Evolutionary conservation across 2,113 vertebrate species (phyloP).

Genomic region (Vulpes vulpes): DNA sequence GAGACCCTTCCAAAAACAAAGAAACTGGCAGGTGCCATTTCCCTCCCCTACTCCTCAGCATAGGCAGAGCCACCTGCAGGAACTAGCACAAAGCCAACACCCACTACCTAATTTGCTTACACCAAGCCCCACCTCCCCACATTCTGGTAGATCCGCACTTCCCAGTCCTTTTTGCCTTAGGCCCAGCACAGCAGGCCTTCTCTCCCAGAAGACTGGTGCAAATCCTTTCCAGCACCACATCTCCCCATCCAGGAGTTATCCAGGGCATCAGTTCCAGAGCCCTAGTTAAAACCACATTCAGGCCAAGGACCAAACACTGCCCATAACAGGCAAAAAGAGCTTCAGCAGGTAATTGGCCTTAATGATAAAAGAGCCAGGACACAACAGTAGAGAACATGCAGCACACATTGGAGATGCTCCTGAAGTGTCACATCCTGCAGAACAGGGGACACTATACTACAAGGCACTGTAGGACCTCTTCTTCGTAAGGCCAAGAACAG

Average conservation of each 20-base stretch:
- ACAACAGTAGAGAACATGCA: not conserved
- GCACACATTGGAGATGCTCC: not conserved
- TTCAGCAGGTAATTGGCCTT: too few species aligned
- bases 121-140: not conserved
- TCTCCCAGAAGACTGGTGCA: not conserved
- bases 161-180: not conserved
- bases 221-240: not conserved
- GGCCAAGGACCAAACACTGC: not conserved
- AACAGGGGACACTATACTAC: not conserved
- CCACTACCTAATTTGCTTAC: not conserved
- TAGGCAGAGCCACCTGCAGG: not conserved
- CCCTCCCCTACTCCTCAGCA: too few species aligned
- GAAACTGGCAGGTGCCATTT: not conserved
- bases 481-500: not conserved
- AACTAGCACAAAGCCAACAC: not conserved
- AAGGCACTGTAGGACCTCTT: not conserved
- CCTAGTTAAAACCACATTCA: not conserved
- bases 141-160: not conserved
- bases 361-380: not conserved
- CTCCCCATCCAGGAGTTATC: not conserved
- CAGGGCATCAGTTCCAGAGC: not conserved
- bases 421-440: not conserved
- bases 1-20: not conserved
- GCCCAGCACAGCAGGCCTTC: not conserved
- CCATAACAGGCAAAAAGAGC: not conserved